Evolutionary conservation across 2,113 vertebrate genomes (phyloP).

Genomic region (Bubo blakistoni): DNA sequence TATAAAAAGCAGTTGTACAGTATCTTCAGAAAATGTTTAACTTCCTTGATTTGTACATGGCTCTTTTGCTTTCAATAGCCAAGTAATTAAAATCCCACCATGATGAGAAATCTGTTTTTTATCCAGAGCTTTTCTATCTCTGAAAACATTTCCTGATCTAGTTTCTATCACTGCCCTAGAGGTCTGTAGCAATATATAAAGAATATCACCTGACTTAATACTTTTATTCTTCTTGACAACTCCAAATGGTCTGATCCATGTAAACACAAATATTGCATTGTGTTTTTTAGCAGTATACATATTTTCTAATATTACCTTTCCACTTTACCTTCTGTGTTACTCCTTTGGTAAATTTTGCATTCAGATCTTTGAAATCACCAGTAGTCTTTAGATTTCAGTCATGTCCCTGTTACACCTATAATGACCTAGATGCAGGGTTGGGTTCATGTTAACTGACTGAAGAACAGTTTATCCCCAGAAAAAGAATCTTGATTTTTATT

Average conservation of each 20-base stretch:
- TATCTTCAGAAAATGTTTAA: background rate
- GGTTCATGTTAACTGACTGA: background rate
- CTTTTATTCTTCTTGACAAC: background rate
- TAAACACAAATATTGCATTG: background rate
- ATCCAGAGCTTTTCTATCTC: background rate
- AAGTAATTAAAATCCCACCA: background rate
- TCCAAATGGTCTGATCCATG: background rate
- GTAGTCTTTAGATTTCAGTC: background rate
- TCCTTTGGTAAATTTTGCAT: background rate
- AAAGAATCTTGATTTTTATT: background rate
- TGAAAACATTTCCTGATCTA: background rate
- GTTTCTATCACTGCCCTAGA: background rate
- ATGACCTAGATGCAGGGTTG: background rate
- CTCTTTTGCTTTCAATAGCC: background rate
- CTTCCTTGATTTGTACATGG: background rate
- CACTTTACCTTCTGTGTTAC: background rate
- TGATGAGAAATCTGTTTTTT: background rate
- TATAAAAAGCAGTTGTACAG: background rate
- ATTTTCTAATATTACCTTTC: background rate
- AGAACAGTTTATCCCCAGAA: background rate
- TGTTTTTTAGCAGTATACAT: background rate
- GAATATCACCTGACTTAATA: background rate
- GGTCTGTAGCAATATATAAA: background rate
- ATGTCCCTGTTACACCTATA: background rate
- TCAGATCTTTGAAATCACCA: background rate